A percentile compares a stretch with the other conserved stretches of the same genome.
Evolutionary conservation across 2,113 vertebrate genomes (phyloP).

Genomic region (Gallinago jamesoni): DNA sequence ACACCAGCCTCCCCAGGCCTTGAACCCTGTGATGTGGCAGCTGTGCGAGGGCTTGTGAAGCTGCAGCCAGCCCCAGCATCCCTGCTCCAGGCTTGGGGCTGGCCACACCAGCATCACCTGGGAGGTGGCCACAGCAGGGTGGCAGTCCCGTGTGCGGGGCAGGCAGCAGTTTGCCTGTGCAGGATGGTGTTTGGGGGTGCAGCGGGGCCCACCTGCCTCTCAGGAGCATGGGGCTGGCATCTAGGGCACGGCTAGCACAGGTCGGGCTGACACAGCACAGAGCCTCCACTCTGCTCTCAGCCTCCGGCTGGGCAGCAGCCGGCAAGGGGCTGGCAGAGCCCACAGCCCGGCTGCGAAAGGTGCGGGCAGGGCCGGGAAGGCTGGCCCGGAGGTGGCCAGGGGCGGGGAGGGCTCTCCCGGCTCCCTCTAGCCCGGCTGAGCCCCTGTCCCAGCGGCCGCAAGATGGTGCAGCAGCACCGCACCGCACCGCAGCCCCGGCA

Average conservation of each 20-base stretch:
- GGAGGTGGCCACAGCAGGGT: not conserved
- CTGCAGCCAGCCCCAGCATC: not conserved
- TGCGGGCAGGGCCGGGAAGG: not conserved
- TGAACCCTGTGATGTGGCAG: not conserved
- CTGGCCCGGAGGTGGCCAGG: not conserved
- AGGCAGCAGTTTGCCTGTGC: not conserved
- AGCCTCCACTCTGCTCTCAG: not conserved
- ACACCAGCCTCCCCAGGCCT: not conserved
- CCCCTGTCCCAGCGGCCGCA: not conserved
- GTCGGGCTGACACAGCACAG: accelerated
- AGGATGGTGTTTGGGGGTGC: not conserved
- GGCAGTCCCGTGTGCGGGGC: not conserved
- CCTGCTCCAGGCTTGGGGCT: not conserved
- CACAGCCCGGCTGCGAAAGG: not conserved
- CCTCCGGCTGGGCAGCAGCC: not conserved
- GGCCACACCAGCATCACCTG: not conserved
- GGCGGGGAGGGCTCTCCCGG: not conserved
- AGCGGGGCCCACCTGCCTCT: not conserved
- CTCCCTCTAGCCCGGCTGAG: too few relatives aligned
- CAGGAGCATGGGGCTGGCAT: not conserved
- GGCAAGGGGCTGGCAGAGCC: not conserved
- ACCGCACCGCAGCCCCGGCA: not conserved
- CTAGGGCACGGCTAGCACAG: not conserved
- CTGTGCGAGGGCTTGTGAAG: not conserved
- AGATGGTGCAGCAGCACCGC: not conserved